phyloP scores from a whole-genome alignment of 2,113 vertebrate species.

The Condylura cristata region DNA sequence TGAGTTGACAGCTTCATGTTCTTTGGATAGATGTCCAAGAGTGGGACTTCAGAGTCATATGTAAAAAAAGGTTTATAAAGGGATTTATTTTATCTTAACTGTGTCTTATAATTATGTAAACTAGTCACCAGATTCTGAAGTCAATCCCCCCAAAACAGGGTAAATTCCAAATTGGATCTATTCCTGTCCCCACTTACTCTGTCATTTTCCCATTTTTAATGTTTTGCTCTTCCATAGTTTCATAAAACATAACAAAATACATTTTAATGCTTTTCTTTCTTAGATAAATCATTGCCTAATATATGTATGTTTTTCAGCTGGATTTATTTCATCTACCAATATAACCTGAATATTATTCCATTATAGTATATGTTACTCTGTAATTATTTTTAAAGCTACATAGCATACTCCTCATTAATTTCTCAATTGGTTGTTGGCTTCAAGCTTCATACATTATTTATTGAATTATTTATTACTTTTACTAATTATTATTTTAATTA shows the following conservation, averaged over 20 bases:
- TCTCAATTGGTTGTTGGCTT: neutral
- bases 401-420: neutral
- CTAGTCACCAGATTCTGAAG: neutral
- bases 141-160: neutral
- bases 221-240: neutral
- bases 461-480: neutral
- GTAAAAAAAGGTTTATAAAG: neutral
- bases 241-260: neutral
- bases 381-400: neutral
- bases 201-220: neutral
- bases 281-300: neutral
- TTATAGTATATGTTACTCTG: neutral
- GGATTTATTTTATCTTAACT: neutral
- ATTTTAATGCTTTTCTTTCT: neutral
- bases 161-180: neutral
- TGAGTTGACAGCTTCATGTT: no score
- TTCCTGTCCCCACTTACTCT: neutral
- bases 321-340: neutral
- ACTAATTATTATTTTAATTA: neutral
- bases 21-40: no score
- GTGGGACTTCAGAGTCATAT: no score
- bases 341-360: neutral
- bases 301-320: neutral
- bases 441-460: neutral
- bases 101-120: slow-evolving; percentile 11